Conservation (phyloP, 2,888 invertebrate genomes). For the Apamea monoglypha region DNA sequence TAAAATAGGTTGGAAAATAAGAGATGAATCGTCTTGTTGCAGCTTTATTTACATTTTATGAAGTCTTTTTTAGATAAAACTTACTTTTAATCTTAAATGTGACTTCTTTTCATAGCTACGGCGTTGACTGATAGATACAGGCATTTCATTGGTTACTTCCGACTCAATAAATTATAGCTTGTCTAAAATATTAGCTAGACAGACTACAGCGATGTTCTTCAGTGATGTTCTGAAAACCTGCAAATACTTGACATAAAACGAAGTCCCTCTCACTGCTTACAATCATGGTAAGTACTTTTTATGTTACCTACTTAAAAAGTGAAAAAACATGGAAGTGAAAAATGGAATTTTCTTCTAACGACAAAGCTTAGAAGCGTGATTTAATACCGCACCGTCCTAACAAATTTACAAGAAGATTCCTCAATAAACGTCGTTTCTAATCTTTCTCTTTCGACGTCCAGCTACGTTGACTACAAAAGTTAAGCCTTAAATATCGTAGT, state of each 20-base stretch:
- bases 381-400: not conserved
- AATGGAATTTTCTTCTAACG: not conserved
- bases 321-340: not conserved
- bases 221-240: not conserved
- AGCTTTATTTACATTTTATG: not conserved
- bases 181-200: not conserved
- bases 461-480: conserved; percentile 74
- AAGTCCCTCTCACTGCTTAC: no score
- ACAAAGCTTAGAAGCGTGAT: not conserved
- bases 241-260: not conserved
- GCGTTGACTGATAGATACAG: not conserved
- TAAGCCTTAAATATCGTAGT: conserved; percentile 84
- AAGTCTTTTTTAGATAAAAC: not conserved
- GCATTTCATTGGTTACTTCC: not conserved
- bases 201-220: not conserved
- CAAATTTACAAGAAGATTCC: conserved; percentile 46
- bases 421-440: conserved; percentile 60
- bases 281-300: not conserved
- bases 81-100: not conserved
- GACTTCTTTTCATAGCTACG: not conserved
- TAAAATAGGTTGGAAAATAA: not conserved
- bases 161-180: not conserved
- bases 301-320: not conserved
- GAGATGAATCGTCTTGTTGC: not conserved
- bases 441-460: conserved; percentile 52